Conservation (phyloP, 2,888 invertebrate genomes). For the Hemistola chrysoprasaria region DNA sequence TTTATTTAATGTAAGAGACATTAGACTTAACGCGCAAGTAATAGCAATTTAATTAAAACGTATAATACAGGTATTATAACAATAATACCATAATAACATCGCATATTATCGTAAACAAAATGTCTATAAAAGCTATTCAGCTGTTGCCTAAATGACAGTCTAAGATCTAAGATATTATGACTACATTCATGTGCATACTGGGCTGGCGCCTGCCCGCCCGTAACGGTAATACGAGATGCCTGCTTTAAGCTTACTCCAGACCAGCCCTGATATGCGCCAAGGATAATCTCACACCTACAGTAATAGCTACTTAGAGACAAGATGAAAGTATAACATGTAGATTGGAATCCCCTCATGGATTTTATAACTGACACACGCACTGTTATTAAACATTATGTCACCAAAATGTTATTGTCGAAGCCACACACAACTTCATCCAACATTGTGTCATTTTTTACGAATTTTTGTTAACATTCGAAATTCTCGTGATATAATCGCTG, state of each 20-base stretch:
- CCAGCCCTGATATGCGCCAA: constrained; percentile 45
- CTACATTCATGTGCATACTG: constrained; percentile 35
- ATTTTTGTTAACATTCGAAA: too few relatives aligned
- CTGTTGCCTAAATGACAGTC: constrained; percentile 4
- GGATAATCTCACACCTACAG: constrained; percentile 34
- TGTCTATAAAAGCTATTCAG: background rate
- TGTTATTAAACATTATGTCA: too few relatives aligned
- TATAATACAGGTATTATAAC: constrained; percentile 6
- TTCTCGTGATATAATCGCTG: constrained; percentile 27
- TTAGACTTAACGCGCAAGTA: constrained; percentile 1
- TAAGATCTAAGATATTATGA: constrained; percentile 38
- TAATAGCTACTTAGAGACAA: too few relatives aligned
- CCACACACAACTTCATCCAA: too few relatives aligned
- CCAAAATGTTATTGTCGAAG: too few relatives aligned
- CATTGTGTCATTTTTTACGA: too few relatives aligned
- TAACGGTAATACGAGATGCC: constrained; percentile 78
- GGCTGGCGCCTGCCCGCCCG: constrained; percentile 64
- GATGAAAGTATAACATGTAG: constrained; percentile 27
- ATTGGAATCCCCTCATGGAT: too few relatives aligned
- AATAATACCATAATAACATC: background rate
- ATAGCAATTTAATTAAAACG: constrained; percentile 3
- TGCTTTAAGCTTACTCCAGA: constrained; percentile 58
- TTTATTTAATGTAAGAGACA: constrained; percentile 6
- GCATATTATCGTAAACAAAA: constrained; percentile 4
- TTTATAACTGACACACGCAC: too few relatives aligned